These are phyloP conservation scores for Lymantria monacha DNA, from an alignment of 2,888 invertebrate species.

Conservation along the genomic window DNA sequence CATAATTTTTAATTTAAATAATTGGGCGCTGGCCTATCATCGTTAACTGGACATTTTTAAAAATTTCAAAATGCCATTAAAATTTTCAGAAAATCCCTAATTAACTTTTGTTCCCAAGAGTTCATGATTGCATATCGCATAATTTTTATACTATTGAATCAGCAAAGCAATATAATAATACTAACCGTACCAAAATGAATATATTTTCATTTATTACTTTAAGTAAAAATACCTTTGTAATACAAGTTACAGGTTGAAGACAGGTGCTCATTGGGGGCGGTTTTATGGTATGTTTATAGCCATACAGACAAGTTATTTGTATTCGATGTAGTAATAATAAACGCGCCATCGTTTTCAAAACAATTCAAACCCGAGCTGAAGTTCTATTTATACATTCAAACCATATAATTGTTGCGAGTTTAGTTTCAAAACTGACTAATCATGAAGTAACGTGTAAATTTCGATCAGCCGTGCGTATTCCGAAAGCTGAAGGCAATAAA, in stretches of 20 bases:
- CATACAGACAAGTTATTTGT: conserved; percentile 63
- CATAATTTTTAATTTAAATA: no score
- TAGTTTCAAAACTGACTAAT: conserved; percentile 35
- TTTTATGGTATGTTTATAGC: conserved; percentile 41
- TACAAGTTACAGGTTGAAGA: conserved; percentile 17
- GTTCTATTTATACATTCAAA: conserved; percentile 45
- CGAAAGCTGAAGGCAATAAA: conserved; percentile 65
- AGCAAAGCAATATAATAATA: no score
- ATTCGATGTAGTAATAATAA: conserved; percentile 49
- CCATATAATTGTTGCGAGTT: conserved; percentile 13
- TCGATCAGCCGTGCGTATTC: conserved; percentile 55
- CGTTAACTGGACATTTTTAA: no score
- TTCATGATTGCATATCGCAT: no score
- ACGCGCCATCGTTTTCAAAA: conserved; percentile 44
- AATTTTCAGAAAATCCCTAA: no score
- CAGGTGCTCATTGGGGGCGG: conserved; percentile 58
- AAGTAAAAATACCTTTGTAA: no score
- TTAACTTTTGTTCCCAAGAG: no score
- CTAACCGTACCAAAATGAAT: no score
- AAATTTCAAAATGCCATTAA: no score
- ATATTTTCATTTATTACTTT: no score
- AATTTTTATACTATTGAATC: no score
- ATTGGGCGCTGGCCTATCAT: no score
- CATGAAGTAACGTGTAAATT: conserved; percentile 51
- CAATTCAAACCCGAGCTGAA: conserved; percentile 44